A percentile compares a stretch with the other conserved stretches of the same genome.
Conservation (phyloP, 2,888 invertebrate species). For the Cylindroiulus punctatus region DNA sequence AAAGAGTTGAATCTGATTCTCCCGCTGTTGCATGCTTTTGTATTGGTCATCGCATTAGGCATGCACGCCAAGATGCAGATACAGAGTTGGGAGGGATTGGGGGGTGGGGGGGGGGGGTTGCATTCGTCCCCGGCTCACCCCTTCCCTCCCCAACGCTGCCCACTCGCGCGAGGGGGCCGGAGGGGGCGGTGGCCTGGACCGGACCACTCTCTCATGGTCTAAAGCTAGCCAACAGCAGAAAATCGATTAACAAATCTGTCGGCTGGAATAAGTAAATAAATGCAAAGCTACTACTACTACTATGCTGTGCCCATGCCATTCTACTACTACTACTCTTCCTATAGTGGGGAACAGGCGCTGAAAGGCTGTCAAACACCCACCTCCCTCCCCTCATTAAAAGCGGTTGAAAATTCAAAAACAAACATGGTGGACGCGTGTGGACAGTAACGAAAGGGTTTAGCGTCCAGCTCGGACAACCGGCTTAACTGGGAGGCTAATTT, state of each 20-base stretch:
- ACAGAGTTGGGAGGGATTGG: slow-evolving; percentile 11
- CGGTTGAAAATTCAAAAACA: slow-evolving; percentile 42
- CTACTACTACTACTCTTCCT: background rate
- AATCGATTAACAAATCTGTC: slow-evolving; percentile 47
- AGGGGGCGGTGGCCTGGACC: slow-evolving; percentile 47
- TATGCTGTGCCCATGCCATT: background rate
- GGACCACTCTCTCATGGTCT: slow-evolving; percentile 36
- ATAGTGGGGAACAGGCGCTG: background rate
- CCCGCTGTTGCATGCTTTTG: slow-evolving; percentile 47
- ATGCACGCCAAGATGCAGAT: slow-evolving; percentile 47
- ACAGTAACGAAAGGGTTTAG: slow-evolving; percentile 45
- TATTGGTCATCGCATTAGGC: slow-evolving; percentile 45
- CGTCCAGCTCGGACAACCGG: background rate
- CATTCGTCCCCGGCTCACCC: background rate
- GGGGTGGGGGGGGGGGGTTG: background rate
- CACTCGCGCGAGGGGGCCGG: slow-evolving; percentile 25
- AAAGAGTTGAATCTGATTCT: slow-evolving; percentile 47
- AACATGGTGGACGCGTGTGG: slow-evolving; percentile 30
- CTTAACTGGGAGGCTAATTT: background rate
- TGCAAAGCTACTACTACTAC: slow-evolving; percentile 47
- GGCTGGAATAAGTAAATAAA: slow-evolving; percentile 45
- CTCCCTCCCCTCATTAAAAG: slow-evolving; percentile 38
- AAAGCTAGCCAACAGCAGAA: slow-evolving; percentile 47
- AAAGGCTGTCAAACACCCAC: slow-evolving; percentile 7
- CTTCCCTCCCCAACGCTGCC: slow-evolving; percentile 20